Evolutionary conservation across 2,888 invertebrate genomes (phyloP).

Genomic region (Aricia artaxerxes): DNA sequence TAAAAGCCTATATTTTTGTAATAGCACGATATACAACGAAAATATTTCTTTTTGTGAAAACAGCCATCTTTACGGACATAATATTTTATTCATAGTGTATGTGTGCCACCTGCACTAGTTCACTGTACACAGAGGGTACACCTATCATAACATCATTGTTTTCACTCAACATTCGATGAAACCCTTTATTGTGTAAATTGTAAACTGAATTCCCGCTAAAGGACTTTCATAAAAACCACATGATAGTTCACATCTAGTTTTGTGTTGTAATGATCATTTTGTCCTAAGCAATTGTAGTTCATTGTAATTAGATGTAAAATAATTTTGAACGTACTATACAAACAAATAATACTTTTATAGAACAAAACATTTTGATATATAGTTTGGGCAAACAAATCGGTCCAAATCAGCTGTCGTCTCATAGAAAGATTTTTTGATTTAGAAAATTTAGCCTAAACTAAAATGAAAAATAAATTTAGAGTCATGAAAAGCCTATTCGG

Average conservation of each 20-base stretch:
- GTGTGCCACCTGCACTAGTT: background rate
- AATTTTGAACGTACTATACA: no score
- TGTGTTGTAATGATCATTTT: background rate
- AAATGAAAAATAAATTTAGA: no score
- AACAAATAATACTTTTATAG: no score
- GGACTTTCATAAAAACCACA: slow-evolving; percentile 38
- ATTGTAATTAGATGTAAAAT: no score
- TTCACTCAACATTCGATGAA: slow-evolving; percentile 56
- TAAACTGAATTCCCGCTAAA: slow-evolving; percentile 41
- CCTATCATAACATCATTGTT: slow-evolving; percentile 77
- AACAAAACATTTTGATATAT: no score
- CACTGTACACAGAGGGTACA: slow-evolving; percentile 46
- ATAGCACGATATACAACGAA: background rate
- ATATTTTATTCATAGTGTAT: slow-evolving; percentile 2
- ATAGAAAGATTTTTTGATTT: no score
- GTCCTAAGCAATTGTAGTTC: no score
- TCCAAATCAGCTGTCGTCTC: no score
- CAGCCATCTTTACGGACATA: background rate
- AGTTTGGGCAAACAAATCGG: no score
- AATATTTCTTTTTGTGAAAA: background rate
- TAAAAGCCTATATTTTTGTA: background rate
- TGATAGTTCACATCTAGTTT: no score
- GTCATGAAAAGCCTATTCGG: no score
- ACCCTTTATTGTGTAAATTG: slow-evolving; percentile 44
- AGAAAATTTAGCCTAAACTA: no score